phyloP scores from a whole-genome alignment of 1,140 invertebrate species.

The Plectrocnemia conspersa region DNA sequence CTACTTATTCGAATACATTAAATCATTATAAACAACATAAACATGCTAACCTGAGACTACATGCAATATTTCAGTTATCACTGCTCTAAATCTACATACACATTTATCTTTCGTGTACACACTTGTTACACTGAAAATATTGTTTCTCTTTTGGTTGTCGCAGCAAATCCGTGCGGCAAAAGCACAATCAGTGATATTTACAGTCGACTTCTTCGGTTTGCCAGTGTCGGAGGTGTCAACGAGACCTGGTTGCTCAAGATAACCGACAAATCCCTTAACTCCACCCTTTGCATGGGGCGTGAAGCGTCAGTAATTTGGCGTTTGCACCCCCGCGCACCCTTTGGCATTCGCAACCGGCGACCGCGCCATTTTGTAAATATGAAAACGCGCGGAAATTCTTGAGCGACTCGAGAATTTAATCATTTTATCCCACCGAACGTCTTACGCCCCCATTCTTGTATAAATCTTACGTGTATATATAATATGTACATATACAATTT shows the following conservation, averaged over 20 bases:
- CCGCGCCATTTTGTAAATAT: slow-evolving; percentile 4
- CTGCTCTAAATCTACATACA: no score
- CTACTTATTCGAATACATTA: no score
- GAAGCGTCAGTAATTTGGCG: slow-evolving; percentile 31
- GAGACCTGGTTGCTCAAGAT: slow-evolving; percentile 24
- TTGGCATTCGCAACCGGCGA: neutral
- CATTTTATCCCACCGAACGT: neutral
- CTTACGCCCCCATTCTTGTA: no score
- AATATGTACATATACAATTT: no score
- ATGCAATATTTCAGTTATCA: no score
- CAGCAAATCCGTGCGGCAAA: no score
- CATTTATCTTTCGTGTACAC: no score
- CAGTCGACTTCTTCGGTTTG: neutral
- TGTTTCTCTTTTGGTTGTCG: no score
- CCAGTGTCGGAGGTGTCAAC: neutral
- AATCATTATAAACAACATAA: no score
- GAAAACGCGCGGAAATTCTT: neutral
- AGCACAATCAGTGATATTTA: neutral
- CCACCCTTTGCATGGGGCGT: slow-evolving; percentile 24
- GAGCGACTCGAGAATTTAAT: neutral
- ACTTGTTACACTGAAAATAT: no score
- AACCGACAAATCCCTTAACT: slow-evolving; percentile 30
- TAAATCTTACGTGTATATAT: no score
- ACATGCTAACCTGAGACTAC: no score
- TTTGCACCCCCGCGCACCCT: slow-evolving; percentile 12